Evolutionary conservation across 2,888 invertebrate species (phyloP), one percentile per base, ranked within the genome.

Genomic region (Andrena flavipes): DNA sequence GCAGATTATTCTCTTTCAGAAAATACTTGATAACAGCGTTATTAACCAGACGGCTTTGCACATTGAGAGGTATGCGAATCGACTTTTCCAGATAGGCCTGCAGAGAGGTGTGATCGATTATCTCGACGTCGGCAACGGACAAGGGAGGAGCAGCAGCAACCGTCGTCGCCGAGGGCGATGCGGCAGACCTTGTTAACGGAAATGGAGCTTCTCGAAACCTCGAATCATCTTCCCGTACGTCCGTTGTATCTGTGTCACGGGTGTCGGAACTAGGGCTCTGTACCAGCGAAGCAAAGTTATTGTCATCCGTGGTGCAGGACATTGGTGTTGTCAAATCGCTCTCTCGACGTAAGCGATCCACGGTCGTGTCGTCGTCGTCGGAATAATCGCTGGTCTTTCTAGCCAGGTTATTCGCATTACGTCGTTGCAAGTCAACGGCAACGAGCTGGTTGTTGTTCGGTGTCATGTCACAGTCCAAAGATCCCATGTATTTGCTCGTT

Each of bases 21-120:
- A 96, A 96, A 91, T 96, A 95, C 48, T 96, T 96, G 80, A 97
- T 93, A 26, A 97, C 95, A 7, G 97, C 97, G 81, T 96, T 96
- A 78, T 97, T 96, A 0, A 97, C 96, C 13, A 97, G 95, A 85
- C 96, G 96, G 69, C 96, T 94, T 89, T 97, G 97, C 29, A 96
- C 95, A 10, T 95, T 95, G 2, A 97, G 92, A 0, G 97, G 97
- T 77, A 97, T 94, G 90, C 96, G 94, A 1, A 97, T 95, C 0
- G 96, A 96, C 91, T 96, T 95, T 89, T 96, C 96, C 6, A 97
- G 91, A 84, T 96, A 96, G 33, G 96, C 95, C 0, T 96, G 90
- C 2, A 94, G 85, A 2, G 93, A 93, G 0, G 92, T 92, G 26
- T 92, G 91, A 75, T 93, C 93, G n/a, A 94, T 91, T 90, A 92